A percentile compares a stretch with the other conserved stretches of the same genome.
These are phyloP conservation scores for Drosophila malerkotliana DNA, from an alignment of 1,140 invertebrate genomes.

Conservation along the genomic window DNA sequence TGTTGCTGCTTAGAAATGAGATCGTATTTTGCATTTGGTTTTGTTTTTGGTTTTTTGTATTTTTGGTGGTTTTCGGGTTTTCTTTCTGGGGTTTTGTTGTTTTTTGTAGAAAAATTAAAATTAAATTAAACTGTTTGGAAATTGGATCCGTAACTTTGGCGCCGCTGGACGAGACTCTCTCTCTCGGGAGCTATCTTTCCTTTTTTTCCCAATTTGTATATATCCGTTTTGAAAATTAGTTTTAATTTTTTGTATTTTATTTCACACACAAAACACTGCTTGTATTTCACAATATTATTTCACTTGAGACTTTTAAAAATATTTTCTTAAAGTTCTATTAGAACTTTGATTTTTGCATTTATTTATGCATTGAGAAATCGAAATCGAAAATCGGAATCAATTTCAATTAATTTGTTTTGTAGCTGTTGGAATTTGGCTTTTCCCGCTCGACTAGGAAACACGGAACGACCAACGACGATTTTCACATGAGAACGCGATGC, in stretches of 20 bases:
- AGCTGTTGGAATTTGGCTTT: constrained; percentile 21
- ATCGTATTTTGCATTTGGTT: constrained; percentile 19
- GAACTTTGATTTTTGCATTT: constrained; percentile 15
- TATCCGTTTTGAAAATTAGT: not conserved
- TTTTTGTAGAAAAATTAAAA: constrained; percentile 39
- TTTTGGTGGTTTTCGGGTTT: constrained; percentile 29
- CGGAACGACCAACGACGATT: constrained; percentile 61
- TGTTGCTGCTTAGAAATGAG: constrained; percentile 40
- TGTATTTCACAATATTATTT: constrained; percentile 58
- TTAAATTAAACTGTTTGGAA: constrained; percentile 60
- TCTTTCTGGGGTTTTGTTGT: constrained; percentile 34
- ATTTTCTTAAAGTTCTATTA: constrained; percentile 29
- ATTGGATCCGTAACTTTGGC: constrained; percentile 70
- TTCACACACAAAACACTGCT: constrained; percentile 19
- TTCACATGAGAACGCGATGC: constrained; percentile 77
- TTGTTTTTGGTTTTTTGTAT: not conserved
- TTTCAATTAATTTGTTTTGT: constrained; percentile 23
- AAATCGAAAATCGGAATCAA: constrained; percentile 7
- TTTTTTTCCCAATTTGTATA: constrained; percentile 11
- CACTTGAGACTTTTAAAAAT: constrained; percentile 29
- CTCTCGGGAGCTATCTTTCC: constrained; percentile 13
- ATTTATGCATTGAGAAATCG: not conserved
- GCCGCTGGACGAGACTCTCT: constrained; percentile 32
- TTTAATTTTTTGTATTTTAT: constrained; percentile 11
- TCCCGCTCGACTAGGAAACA: constrained; percentile 37